Base-by-base conservation (phyloP, 1,140 invertebrate species). In the Drosophila serrata region DNA sequence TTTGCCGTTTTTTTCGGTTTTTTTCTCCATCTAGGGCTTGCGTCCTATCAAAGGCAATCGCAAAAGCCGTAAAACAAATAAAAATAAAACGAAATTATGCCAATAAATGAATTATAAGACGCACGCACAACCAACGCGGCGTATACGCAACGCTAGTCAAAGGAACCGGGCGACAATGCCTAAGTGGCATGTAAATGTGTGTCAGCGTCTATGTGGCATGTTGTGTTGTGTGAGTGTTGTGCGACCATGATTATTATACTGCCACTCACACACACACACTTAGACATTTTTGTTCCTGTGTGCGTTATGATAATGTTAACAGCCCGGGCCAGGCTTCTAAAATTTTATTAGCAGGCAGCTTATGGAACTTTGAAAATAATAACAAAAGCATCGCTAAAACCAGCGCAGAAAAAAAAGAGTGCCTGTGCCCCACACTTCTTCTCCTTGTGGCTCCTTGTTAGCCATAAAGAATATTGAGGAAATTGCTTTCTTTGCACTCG, bases 91-190 rank as follows among this genome's bases (percentile, higher is more conserved):
- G 76, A 88, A 84, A 88, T 88, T 88, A 88, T 82, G 77, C 80
- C 84, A 88, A 88, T 88, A 88, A 88, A 88, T 88, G 84, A 88
- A 88, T 88, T 88, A 88, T 82, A 88, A 88, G 81, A 59, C 84
- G 64, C 79, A 75, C 79, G 70, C 75, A 86, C 58, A 73, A 80
- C 70, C 58, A 73, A 80, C 70, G 61, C 35, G 11, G 68, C 84
- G 84, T 88, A 88, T 88, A 82, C 84, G 77, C 79, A 73, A 88
- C 63, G 79, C 84, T 74, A 82, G 84, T 73, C 84, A 80, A 76
- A 77, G 76, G 60, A 43, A 39, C 53, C 53, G 48, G 75, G 73
- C 84, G 82, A 79, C 79, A 74, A 68, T 63, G 64, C 79, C 59
- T 87, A 87, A 86, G 85, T 65, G 82, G 51, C 82, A 86, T 86